Conservation (phyloP, 23 tunicate genomes). For the Trididemnum miniatum region DNA sequence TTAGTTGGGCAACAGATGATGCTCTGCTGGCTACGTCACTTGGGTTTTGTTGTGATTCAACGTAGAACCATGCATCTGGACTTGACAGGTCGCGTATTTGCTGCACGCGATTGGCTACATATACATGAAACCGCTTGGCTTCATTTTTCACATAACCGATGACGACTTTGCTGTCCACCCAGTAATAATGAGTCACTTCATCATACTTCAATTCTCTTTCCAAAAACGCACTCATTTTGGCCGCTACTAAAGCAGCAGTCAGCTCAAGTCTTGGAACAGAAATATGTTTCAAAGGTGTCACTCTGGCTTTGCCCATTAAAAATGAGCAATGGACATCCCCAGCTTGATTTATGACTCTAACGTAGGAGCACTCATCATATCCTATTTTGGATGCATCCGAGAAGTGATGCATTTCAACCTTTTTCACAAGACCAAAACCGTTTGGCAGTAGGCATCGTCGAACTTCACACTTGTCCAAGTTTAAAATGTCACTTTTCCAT, state of each 20-base stretch:
- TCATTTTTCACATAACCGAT: constrained; percentile 12
- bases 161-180: constrained; percentile 27
- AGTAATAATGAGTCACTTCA: neutral
- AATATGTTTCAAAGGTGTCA: constrained; percentile 20
- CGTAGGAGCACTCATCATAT: constrained; percentile 31
- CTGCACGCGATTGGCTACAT: constrained; percentile 25
- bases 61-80: constrained; percentile 16
- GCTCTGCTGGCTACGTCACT: constrained; percentile 24
- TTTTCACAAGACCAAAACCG: constrained; percentile 9
- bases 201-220: neutral
- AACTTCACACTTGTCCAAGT: constrained; percentile 9
- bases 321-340: constrained; percentile 20
- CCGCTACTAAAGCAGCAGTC: constrained; percentile 19
- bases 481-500: constrained; percentile 1
- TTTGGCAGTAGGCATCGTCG: constrained; percentile 23
- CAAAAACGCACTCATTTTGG: neutral
- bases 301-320: constrained; percentile 35
- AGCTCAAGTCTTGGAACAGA: constrained; percentile 30
- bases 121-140: constrained; percentile 17
- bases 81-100: constrained; percentile 14
- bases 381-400: constrained; percentile 30
- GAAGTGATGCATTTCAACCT: constrained; percentile 15
- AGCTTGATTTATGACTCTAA: neutral
- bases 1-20: neutral
- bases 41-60: neutral